Evolutionary conservation across 2,113 vertebrate genomes (phyloP).

Genomic region (Asarcornis scutulata): DNA sequence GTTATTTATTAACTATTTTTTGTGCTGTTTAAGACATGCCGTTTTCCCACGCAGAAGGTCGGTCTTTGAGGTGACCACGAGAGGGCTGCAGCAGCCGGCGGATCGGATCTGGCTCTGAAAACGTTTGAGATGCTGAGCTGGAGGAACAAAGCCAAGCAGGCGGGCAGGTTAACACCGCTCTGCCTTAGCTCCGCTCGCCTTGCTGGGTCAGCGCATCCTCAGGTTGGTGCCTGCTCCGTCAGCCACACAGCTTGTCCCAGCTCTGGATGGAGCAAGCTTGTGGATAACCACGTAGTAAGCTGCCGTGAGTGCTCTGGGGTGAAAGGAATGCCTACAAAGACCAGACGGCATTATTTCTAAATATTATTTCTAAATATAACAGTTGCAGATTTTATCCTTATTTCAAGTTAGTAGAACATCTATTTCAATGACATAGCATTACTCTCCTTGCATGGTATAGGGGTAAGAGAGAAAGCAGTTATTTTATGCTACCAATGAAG

Average conservation of each 20-base stretch:
- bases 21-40: neutral
- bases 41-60: neutral
- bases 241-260: accelerated
- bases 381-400: neutral
- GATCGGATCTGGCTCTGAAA: neutral
- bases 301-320: neutral
- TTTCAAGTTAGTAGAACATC: neutral
- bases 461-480: neutral
- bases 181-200: neutral
- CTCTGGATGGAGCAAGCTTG: too few relatives aligned
- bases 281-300: neutral
- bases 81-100: conserved; percentile 41
- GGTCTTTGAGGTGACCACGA: neutral
- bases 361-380: neutral
- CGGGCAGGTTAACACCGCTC: accelerated
- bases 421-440: neutral
- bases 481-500: neutral
- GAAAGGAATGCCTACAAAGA: neutral
- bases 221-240: accelerated
- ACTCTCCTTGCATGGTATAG: neutral
- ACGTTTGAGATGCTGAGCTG: neutral
- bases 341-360: neutral
- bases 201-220: neutral
- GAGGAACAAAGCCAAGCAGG: neutral
- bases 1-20: neutral